Conservation (phyloP, 2,113 vertebrate genomes). For the Syngnathus scovelli region DNA sequence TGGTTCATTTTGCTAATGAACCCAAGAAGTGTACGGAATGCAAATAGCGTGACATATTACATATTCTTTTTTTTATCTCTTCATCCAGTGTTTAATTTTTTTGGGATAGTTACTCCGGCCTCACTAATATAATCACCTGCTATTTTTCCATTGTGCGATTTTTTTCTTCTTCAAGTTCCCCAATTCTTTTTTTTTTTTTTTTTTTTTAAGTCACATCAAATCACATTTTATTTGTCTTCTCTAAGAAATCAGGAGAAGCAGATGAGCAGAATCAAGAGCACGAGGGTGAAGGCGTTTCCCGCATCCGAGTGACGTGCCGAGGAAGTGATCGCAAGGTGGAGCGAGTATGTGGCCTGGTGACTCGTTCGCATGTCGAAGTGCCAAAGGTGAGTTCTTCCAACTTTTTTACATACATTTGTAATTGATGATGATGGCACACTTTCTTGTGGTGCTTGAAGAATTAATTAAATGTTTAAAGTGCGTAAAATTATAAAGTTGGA, state of each 20-base stretch:
- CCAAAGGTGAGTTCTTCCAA: constrained; percentile 57
- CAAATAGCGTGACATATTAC: no score
- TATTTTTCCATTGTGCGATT: no score
- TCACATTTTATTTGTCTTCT: constrained; percentile 1
- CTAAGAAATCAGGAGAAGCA: constrained; percentile 39
- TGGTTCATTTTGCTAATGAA: neutral
- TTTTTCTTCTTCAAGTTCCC: neutral
- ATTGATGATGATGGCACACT: no score
- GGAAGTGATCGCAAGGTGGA: constrained; percentile 72
- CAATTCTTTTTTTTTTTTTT: no score
- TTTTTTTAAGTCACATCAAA: neutral
- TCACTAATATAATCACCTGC: no score
- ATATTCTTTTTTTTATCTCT: no score
- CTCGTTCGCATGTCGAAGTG: constrained; percentile 60
- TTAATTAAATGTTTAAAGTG: no score
- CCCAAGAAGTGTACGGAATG: neutral
- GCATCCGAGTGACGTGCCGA: constrained; percentile 70
- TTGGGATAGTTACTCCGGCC: no score
- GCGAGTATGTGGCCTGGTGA: constrained; percentile 67
- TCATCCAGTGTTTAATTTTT: no score
- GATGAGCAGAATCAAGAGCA: constrained; percentile 22
- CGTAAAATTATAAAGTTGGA: no score
- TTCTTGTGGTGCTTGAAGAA: no score
- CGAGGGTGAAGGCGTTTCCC: constrained; percentile 56
- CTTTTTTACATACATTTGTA: no score